Conservation (phyloP, 2,797 vertebrate genomes). For the Cirrhinus mrigala region DNA sequence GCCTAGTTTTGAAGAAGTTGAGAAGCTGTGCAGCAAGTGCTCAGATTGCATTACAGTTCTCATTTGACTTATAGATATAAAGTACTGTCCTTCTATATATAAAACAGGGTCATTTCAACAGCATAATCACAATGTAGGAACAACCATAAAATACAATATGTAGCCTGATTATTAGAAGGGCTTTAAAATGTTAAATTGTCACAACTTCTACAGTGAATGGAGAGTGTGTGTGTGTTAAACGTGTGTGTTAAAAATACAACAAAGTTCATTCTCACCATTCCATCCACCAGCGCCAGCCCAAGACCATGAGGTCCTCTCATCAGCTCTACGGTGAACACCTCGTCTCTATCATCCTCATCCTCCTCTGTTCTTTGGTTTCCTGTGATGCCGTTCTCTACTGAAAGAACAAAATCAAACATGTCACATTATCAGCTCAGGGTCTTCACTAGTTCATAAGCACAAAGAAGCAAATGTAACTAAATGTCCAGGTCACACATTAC, state of each 20-base stretch:
- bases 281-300: slow-evolving; percentile 81
- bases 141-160: not conserved
- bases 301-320: slow-evolving; percentile 78
- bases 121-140: not conserved
- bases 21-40: not conserved
- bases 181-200: slow-evolving; percentile 1
- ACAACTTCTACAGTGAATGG: not conserved
- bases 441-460: not conserved
- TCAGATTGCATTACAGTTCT: slow-evolving; percentile 22
- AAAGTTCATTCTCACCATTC: slow-evolving; percentile 66
- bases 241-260: not conserved
- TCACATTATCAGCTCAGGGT: not conserved
- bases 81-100: not conserved
- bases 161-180: not conserved
- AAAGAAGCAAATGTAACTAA: not conserved
- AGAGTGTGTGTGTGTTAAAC: not conserved
- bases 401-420: slow-evolving; percentile 5
- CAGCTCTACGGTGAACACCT: slow-evolving; percentile 79
- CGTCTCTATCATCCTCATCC: slow-evolving; percentile 71
- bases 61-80: not conserved
- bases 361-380: slow-evolving; percentile 55
- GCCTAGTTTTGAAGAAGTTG: slow-evolving; percentile 28
- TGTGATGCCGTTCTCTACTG: slow-evolving; percentile 27
- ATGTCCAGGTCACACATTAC: not conserved
- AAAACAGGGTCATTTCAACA: not conserved